Evolutionary conservation across 2,113 vertebrate species (phyloP).

Genomic region (Centropus unirufus): DNA sequence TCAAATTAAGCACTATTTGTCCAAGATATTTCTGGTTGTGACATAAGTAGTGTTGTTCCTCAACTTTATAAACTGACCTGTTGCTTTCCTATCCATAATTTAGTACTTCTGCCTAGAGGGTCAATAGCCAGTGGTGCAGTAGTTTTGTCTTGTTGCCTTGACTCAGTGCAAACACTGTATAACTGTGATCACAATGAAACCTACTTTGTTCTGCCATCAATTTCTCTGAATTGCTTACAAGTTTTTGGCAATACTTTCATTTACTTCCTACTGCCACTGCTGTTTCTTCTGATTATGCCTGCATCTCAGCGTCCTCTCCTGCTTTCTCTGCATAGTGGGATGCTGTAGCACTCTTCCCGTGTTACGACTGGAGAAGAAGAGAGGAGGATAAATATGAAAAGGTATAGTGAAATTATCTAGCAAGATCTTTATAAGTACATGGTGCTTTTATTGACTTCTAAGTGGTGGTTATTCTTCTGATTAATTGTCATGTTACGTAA

Average conservation of each 20-base stretch:
- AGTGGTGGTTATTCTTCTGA: not conserved
- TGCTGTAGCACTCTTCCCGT: not conserved
- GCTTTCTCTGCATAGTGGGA: not conserved
- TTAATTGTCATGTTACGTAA: not conserved
- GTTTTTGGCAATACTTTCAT: not conserved
- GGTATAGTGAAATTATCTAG: not conserved
- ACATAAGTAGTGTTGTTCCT: not conserved
- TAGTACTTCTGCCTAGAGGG: not conserved
- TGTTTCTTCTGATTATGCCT: not conserved
- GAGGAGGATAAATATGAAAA: not conserved
- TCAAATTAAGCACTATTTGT: not conserved
- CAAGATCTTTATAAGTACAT: not conserved
- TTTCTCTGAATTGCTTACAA: not conserved
- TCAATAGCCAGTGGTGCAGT: not conserved
- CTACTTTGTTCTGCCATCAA: not conserved
- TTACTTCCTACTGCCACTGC: not conserved
- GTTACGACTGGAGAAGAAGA: not conserved
- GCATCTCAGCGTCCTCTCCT: accelerated
- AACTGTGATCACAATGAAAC: not conserved
- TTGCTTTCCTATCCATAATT: not conserved
- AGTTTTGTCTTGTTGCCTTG: not conserved
- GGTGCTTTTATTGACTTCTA: not conserved
- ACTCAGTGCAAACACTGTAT: not conserved
- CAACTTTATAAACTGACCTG: not conserved
- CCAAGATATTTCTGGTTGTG: not conserved